phyloP scores from a whole-genome alignment of 2,797 vertebrate genomes.

The Clarias platycephalus region DNA sequence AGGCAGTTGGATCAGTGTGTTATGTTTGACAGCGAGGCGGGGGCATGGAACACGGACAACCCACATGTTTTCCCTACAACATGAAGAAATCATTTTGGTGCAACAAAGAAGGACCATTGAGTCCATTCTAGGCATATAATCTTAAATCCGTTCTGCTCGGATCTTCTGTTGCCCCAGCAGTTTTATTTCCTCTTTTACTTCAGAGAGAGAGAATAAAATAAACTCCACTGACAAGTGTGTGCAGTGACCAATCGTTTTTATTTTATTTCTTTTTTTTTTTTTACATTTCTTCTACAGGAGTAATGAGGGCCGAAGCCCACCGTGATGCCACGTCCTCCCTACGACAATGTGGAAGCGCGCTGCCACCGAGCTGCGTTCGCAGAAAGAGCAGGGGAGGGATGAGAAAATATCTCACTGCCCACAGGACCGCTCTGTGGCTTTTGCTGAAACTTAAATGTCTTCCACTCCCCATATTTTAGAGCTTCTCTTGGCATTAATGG shows the following conservation, averaged over 20 bases:
- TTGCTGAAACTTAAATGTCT: conserved; percentile 57
- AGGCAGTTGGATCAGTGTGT: conserved; percentile 46
- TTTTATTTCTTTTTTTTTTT: background rate
- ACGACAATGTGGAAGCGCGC: background rate
- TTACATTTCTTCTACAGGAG: background rate
- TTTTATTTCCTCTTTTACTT: conserved; percentile 29
- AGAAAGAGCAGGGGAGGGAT: conserved; percentile 46
- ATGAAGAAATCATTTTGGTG: conserved; percentile 30
- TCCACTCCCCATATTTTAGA: conserved; percentile 58
- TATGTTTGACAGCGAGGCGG: conserved; percentile 52
- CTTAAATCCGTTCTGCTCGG: conserved; percentile 31
- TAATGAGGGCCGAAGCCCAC: background rate
- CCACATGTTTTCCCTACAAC: conserved; percentile 47
- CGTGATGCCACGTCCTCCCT: conserved; percentile 19
- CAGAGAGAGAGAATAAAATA: background rate
- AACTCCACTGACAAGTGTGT: background rate
- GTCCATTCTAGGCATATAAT: conserved; percentile 43
- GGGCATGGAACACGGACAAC: conserved; percentile 53
- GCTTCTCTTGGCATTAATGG: conserved; percentile 53
- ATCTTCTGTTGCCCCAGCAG: conserved; percentile 15
- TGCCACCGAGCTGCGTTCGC: conserved; percentile 28
- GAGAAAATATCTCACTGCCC: conserved; percentile 59
- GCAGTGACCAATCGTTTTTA: background rate
- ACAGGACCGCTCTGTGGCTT: conserved; percentile 57
- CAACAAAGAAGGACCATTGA: conserved; percentile 43